Evolutionary conservation across 2,888 invertebrate species (phyloP), one percentile per base, ranked within the genome.

Genomic region (Mimachlamys varia): DNA sequence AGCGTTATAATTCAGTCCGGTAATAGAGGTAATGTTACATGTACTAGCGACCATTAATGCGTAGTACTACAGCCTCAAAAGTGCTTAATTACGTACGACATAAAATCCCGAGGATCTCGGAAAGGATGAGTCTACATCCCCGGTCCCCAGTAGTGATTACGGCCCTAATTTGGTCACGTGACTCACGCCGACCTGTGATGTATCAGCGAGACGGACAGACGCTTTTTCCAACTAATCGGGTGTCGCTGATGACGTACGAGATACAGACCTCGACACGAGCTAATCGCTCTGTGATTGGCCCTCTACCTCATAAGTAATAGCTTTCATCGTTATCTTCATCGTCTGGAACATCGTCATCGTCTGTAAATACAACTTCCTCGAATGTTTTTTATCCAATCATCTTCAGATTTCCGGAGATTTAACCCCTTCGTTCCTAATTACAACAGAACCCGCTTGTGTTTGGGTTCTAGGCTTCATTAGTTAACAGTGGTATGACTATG

Each of bases 51-150:
- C 7, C 33, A 33, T 27, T 76, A 27, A 62, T 62, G n/a, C 10
- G 0, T 13, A n/a, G 62, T 62, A 62, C 10, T 62, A 76, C 76
- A 33, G 27, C 76, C 76, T 33, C 33, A 27, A 76, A 76, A 76
- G 76, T 76, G 76, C 76, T 76, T 76, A 76, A 76, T 76, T 76
- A 76, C 27, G 33, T 10, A 76, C 33, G 33, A 27, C 76, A 76
- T 76, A 33, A 76, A 62, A 76, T 2, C 33, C 13, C 33, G 76
- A 76, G 33, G 76, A 33, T 76, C 76, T 33, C 33, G 12, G 76
- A 33, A 76, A 33, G 76, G 76, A 76, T 76, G 33, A 76, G 76
- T 76, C 76, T 76, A 76, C 76, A 27, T 76, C 7, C n/a, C 19
- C 19, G 22, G 19, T 58, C 58, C 58, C 19, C 76, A 17, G 27